Conservation (phyloP, 2,797 vertebrate species). For the Crenuchus spilurus region DNA sequence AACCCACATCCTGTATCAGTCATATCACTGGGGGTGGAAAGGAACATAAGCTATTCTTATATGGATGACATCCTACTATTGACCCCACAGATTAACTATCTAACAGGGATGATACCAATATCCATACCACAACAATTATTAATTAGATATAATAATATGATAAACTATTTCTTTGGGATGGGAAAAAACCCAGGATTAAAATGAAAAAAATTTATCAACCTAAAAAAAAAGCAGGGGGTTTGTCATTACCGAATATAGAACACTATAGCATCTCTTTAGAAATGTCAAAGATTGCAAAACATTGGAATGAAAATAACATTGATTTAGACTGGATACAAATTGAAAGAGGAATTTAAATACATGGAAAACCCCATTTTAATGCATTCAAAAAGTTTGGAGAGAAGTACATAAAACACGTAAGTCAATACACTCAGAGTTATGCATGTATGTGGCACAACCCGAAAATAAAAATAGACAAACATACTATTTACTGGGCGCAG, state of each 20-base stretch:
- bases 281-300: neutral
- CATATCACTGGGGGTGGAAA: neutral
- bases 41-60: too few relatives aligned
- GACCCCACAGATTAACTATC: too few relatives aligned
- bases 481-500: neutral
- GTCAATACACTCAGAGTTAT: neutral
- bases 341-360: neutral
- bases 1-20: neutral
- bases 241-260: conserved; percentile 10
- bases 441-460: neutral
- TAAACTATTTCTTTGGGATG: neutral
- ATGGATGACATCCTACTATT: too few relatives aligned
- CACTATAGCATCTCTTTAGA: neutral
- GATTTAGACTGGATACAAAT: conserved; percentile 1
- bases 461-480: conserved; percentile 7
- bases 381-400: conserved; percentile 3
- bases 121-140: too few relatives aligned
- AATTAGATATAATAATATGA: neutral
- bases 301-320: neutral
- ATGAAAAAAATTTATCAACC: neutral
- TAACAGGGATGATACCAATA: too few relatives aligned
- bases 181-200: neutral
- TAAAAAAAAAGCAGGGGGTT: neutral
- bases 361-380: neutral
- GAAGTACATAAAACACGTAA: conserved; percentile 1